A percentile compares a stretch with the other conserved stretches of the same genome.
Conservation (phyloP, 1,140 invertebrate genomes). For the Pentalonia nigronervosa region DNA sequence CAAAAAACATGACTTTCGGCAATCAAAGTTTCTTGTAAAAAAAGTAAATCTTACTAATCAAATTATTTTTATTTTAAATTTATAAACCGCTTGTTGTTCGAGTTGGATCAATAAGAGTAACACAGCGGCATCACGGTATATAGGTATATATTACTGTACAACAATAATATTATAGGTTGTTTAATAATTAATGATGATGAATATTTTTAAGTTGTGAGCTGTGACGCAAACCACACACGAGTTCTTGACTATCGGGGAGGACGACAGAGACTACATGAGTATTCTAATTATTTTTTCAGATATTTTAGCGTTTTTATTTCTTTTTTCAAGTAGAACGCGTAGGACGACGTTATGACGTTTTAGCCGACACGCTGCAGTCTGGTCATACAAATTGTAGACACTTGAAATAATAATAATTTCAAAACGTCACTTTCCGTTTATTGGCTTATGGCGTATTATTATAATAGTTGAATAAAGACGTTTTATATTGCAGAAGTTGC, state of each 20-base stretch:
- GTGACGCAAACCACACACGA: neutral
- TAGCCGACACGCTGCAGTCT: neutral
- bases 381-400: neutral
- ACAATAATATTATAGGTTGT: neutral
- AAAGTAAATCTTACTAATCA: neutral
- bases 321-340: neutral
- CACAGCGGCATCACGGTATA: neutral
- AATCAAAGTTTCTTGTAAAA: constrained; percentile 11
- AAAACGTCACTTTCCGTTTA: neutral
- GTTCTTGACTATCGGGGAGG: neutral
- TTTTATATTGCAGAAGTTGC: neutral
- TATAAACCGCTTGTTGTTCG: neutral
- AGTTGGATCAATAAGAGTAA: neutral
- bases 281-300: neutral
- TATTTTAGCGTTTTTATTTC: neutral
- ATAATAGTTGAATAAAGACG: neutral
- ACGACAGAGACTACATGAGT: neutral
- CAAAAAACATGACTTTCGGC: neutral
- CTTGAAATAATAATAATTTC: neutral
- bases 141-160: neutral
- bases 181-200: neutral
- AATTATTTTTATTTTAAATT: neutral
- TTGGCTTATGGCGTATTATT: neutral
- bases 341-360: neutral
- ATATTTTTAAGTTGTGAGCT: neutral